phyloP scores from a whole-genome alignment of 2,797 vertebrate species.

The Diplodus puntazzo region DNA sequence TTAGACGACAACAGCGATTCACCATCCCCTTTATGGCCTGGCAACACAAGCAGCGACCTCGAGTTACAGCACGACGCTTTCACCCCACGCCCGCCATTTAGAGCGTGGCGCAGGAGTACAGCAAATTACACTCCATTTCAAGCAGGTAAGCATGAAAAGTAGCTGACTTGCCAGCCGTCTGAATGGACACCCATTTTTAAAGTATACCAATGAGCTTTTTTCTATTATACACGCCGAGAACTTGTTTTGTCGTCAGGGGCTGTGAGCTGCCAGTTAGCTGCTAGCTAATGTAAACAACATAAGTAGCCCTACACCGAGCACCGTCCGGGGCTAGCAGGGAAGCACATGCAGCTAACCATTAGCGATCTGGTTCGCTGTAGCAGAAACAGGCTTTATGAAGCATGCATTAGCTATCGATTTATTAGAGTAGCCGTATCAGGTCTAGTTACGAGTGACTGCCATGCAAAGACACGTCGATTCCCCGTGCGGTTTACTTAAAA shows the following conservation, averaged over 20 bases:
- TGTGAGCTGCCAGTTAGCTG: constrained; percentile 59
- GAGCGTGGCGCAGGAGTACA: constrained; percentile 62
- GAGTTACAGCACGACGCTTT: constrained; percentile 65
- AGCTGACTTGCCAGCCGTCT: neutral
- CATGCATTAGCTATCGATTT: neutral
- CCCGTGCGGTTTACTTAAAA: constrained; percentile 24
- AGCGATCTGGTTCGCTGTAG: constrained; percentile 2
- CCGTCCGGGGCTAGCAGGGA: constrained; percentile 44
- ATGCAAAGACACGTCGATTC: constrained; percentile 1
- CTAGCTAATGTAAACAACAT: constrained; percentile 86
- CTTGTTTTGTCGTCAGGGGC: constrained; percentile 34
- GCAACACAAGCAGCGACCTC: constrained; percentile 75
- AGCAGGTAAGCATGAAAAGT: constrained; percentile 45
- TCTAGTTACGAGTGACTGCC: neutral
- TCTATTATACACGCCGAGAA: constrained; percentile 12
- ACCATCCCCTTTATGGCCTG: constrained; percentile 71
- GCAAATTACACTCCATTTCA: constrained; percentile 17
- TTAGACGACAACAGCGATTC: constrained; percentile 33
- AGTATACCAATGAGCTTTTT: neutral
- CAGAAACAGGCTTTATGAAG: neutral
- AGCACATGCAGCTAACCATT: constrained; percentile 73
- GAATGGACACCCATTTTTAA: accelerated
- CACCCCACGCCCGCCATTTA: constrained; percentile 75
- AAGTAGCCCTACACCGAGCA: constrained; percentile 52
- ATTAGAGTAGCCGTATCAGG: no score